Evolutionary conservation across 2,797 vertebrate genomes (phyloP), one percentile per base, ranked within the genome.

Genomic region (Poecilia wingei): DNA sequence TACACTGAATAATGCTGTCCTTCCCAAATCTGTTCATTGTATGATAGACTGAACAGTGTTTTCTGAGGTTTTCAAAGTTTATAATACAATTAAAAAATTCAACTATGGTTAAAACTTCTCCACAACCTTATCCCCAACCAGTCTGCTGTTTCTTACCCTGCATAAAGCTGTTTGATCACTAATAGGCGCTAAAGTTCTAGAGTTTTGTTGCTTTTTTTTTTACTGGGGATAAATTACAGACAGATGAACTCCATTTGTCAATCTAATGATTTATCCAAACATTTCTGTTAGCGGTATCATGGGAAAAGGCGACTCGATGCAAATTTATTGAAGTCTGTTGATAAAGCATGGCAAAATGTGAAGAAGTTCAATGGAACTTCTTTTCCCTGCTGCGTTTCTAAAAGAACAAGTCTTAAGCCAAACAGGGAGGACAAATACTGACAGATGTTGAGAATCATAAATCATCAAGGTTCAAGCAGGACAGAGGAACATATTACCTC

Each of bases 371-470:
- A 7, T 61, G 25, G 68, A 18, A 43, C 16, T 57, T 57, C 72
- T 68, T 74, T 61, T 45, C 61, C 59, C 13, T 61, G 46, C 22
- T 16, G 31, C 68, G 36, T 53, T 59, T 74, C 20, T 59, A 2
- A 55, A 80, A 69, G 39, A 3, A 6, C 68, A 22, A 82, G 33
- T 75, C 53, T 64, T 9, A 12, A 33, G 70, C n/a, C 74, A 28
- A 76, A 76, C 22, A 68, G n/a, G 69, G n/a, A 78, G 77, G 41
- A 53, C n/a, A 75, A 39, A 82, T 51, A 69, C 73, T 66, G 79
- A 80, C 83, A 89, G 76, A 83, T 84, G 57, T 79, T 76, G 69
- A 77, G 47, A 83, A 77, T 82, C 61, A 72, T 86, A 61, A 64
- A 59, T 84, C 78, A 75, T 79, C 22, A 28, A 77, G 45, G 69